Conservation (phyloP, 2,888 invertebrate genomes). For the Allygus modestus region DNA sequence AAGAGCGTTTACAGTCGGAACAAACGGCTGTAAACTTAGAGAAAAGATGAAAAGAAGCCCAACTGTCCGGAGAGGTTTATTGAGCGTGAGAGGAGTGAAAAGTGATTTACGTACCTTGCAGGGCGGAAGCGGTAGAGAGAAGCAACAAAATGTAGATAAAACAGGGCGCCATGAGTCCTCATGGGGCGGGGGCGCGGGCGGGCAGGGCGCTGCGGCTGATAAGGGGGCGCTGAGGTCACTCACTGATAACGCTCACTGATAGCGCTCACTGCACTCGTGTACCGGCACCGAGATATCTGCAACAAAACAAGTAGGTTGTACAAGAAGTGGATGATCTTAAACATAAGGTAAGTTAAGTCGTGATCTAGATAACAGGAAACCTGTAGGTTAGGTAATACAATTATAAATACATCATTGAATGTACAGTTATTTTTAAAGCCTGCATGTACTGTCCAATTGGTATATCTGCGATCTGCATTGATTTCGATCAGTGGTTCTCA, state of each 20-base stretch:
- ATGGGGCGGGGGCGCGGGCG: constrained; percentile 23
- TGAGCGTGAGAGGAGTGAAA: background rate
- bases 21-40: constrained; percentile 37
- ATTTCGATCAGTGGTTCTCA: no score
- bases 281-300: background rate
- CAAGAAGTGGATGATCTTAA: background rate
- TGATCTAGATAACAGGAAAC: no score
- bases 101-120: constrained; percentile 53
- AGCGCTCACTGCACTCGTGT: background rate
- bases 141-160: constrained; percentile 49
- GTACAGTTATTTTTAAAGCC: no score
- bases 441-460: no score
- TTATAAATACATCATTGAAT: no score
- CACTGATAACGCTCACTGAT: constrained; percentile 9
- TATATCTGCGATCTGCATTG: no score
- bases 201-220: constrained; percentile 14
- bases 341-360: no score
- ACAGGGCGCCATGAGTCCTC: constrained; percentile 53
- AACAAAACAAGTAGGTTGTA: background rate
- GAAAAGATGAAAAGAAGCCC: constrained; percentile 35
- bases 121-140: constrained; percentile 50
- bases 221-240: constrained; percentile 13
- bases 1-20: constrained; percentile 12
- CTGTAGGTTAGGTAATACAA: no score
- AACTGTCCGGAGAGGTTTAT: constrained; percentile 33